Evolutionary conservation across 2,113 vertebrate genomes (phyloP).

Genomic region (Erythrolamprus reginae): DNA sequence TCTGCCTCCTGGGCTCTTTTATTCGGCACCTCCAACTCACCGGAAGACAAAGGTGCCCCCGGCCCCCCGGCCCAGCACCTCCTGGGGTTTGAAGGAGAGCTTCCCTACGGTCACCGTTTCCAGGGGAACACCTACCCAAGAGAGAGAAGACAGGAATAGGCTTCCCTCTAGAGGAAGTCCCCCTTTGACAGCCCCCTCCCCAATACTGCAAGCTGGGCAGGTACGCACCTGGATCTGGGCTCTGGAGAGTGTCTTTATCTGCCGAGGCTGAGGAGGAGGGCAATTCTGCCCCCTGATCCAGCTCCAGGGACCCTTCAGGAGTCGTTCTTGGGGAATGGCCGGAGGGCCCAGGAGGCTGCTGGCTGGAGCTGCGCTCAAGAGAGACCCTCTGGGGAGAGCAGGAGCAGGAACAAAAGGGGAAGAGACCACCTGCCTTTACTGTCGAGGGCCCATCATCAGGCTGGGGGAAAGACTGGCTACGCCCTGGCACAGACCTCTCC

Average conservation of each 20-base stretch:
- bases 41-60: slow-evolving; percentile 93
- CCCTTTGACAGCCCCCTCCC: not conserved
- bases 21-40: slow-evolving; percentile 58
- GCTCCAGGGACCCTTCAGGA: accelerated
- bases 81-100: slow-evolving; percentile 83
- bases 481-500: not conserved
- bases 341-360: not conserved
- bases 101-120: slow-evolving; percentile 84
- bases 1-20: not conserved
- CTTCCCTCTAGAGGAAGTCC: not conserved
- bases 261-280: not conserved
- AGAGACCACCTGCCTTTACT: not conserved
- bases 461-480: not conserved
- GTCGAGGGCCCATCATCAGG: too few species aligned
- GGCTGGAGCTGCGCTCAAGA: accelerated
- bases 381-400: slow-evolving; percentile 5
- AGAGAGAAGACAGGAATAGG: not conserved
- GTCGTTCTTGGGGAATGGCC: not conserved
- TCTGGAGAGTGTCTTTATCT: accelerated
- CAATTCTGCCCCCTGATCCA: not conserved
- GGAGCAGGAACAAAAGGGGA: not conserved
- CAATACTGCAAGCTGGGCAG: too few species aligned
- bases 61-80: slow-evolving; percentile 86
- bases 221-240: not conserved
- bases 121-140: slow-evolving; percentile 29